phyloP scores from a whole-genome alignment of 2,888 invertebrate genomes.

The Catonia carolina region DNA sequence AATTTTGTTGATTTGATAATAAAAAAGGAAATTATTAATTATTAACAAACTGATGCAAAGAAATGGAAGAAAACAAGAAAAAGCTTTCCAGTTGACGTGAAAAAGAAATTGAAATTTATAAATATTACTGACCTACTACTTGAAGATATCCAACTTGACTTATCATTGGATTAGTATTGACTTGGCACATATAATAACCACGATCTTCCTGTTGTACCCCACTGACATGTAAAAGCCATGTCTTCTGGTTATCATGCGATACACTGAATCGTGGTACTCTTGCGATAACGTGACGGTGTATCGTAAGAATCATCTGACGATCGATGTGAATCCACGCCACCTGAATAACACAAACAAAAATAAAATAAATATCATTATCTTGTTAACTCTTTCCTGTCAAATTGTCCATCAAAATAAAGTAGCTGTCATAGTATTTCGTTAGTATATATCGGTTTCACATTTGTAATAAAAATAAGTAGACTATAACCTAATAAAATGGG shows the following conservation, averaged over 20 bases:
- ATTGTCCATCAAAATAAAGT: no score
- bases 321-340: slow-evolving; percentile 95
- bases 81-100: no score
- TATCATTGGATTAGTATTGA: slow-evolving; percentile 91
- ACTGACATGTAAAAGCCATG: slow-evolving; percentile 84
- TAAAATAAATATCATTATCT: no score
- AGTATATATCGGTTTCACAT: no score
- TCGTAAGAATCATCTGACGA: slow-evolving; percentile 87
- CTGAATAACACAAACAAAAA: slow-evolving; percentile 46
- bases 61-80: no score
- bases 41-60: no score
- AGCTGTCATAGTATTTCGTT: no score
- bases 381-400: no score
- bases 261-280: slow-evolving; percentile 86
- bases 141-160: slow-evolving; percentile 90
- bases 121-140: slow-evolving; percentile 71
- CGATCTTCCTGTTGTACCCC: slow-evolving; percentile 87
- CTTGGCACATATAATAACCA: slow-evolving; percentile 86
- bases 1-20: no score
- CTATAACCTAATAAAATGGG: no score
- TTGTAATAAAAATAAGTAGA: no score
- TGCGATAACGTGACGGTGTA: slow-evolving; percentile 86
- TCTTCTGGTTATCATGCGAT: slow-evolving; percentile 85
- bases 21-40: no score
- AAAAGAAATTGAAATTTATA: not conserved